Base-by-base conservation (phyloP, 1,140 invertebrate species). In the Drosophila subpulchrella region DNA sequence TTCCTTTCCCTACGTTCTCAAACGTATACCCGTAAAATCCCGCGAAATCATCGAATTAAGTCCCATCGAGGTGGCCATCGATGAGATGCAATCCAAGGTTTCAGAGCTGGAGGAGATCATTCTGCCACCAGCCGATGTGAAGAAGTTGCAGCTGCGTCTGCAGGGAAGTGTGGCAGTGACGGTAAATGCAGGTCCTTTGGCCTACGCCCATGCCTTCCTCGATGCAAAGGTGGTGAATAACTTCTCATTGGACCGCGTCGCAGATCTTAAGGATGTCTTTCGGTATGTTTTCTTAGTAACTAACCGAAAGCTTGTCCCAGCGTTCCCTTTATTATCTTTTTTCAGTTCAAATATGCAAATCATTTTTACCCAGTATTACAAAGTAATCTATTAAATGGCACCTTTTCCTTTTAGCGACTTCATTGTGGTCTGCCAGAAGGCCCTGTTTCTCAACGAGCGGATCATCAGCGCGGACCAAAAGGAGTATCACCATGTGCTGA, bases 151-250 rank as follows among this genome's bases (percentile, higher is more conserved):
- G 92, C 94, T 99, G 5, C 95, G 96, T 76, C 93, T 99, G 30
- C 97, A 98, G 93, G 97, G 97, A 62, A 96, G 96, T 90, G 96
- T 98, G 65, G 97, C 97, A 90, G 97, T 98, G 10, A 97, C 98
- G 92, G 98, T 99, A 0, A 98, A 99, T 93, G 97, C 97, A n/a
- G 98, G 98, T 32, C 98, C 98, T 2, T 92, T 98, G 48, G 97
- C 97, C 4, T 99, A 98, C 93, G 98, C 98, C 1, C 95, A 95
- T 80, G 97, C 96, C 5, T 99, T 99, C 93, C 93, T 99, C 1
- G 96, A 97, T 92, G 95, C 96, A 10, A 93, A 94, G 30, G 90
- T 95, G 6, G 90, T 92, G 8, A 94, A 94, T 50, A 94, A 95
- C 92, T 97, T 97, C 92, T 95, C 96, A 0, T 94, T 96, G 60